A percentile compares a stretch with the other conserved stretches of the same genome.
These are phyloP conservation scores for Gymnocheta viridis DNA, from an alignment of 2,888 invertebrate species.

Conservation along the genomic window DNA sequence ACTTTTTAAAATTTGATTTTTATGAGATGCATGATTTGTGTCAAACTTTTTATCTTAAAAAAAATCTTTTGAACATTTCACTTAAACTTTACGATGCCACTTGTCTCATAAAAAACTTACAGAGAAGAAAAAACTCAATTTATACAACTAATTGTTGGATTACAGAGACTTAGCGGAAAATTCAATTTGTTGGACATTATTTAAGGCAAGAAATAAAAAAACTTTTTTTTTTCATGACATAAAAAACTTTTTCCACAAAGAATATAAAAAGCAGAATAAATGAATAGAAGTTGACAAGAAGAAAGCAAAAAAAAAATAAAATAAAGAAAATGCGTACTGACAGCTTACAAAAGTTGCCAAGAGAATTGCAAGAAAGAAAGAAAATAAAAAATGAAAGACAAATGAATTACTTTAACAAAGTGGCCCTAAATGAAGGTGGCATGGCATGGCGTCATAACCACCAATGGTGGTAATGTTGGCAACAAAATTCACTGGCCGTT, in stretches of 20 bases:
- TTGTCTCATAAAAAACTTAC: constrained; percentile 34
- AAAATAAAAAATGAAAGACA: constrained; percentile 32
- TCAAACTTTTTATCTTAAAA: constrained; percentile 69
- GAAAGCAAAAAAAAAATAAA: constrained; percentile 11
- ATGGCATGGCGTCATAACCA: constrained; percentile 67
- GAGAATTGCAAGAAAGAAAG: constrained; percentile 46
- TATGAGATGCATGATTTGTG: constrained; percentile 73
- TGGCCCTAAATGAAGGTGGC: constrained; percentile 60
- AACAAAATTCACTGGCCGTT: constrained; percentile 74
- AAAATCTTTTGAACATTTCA: constrained; percentile 26
- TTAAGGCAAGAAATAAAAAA: constrained; percentile 46
- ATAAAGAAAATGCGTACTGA: constrained; percentile 71
- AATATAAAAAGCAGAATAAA: constrained; percentile 41
- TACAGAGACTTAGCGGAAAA: constrained; percentile 77
- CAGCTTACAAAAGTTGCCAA: constrained; percentile 71
- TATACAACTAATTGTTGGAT: constrained; percentile 79
- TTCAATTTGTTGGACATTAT: constrained; percentile 74
- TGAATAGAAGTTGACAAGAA: constrained; percentile 16
- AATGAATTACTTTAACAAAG: constrained; percentile 61
- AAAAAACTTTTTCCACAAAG: constrained; percentile 61
- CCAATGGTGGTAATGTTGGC: constrained; percentile 67
- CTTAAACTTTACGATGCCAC: constrained; percentile 61
- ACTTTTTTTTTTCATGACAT: constrained; percentile 67
- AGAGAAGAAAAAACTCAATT: constrained; percentile 42
- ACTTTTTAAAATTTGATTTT: constrained; percentile 74